These are phyloP conservation scores for Scolopax bukidnonensis DNA, from an alignment of 2,797 vertebrate genomes.

Conservation along the genomic window DNA sequence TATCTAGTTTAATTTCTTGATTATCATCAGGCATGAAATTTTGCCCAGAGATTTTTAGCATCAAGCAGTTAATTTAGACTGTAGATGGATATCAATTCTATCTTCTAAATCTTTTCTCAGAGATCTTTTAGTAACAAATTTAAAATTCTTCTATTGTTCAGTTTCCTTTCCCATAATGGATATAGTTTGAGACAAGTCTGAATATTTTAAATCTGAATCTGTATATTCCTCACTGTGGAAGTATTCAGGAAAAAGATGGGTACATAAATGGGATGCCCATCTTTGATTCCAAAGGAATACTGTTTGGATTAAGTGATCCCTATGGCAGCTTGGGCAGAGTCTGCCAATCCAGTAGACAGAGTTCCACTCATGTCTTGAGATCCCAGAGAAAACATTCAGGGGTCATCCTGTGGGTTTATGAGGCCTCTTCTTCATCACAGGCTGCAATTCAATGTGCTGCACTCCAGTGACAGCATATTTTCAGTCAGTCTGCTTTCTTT, in stretches of 20 bases:
- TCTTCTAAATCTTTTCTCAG: neutral
- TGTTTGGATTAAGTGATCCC: neutral
- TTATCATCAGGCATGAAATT: neutral
- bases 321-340: neutral
- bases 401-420: neutral
- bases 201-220: neutral
- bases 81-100: neutral
- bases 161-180: neutral
- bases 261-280: neutral
- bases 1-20: neutral
- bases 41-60: neutral
- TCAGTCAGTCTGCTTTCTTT: neutral
- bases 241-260: neutral
- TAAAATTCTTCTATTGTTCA: neutral
- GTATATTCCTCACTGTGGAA: neutral
- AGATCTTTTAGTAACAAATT: neutral
- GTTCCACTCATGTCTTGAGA: fast-evolving
- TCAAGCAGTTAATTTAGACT: neutral
- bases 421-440: neutral
- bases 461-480: neutral
- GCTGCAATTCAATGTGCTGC: neutral
- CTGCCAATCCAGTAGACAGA: neutral
- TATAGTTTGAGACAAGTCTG: neutral
- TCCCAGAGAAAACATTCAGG: neutral
- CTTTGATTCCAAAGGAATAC: neutral